phyloP scores from a whole-genome alignment of 2,113 vertebrate species.

The Bubo bubo region DNA sequence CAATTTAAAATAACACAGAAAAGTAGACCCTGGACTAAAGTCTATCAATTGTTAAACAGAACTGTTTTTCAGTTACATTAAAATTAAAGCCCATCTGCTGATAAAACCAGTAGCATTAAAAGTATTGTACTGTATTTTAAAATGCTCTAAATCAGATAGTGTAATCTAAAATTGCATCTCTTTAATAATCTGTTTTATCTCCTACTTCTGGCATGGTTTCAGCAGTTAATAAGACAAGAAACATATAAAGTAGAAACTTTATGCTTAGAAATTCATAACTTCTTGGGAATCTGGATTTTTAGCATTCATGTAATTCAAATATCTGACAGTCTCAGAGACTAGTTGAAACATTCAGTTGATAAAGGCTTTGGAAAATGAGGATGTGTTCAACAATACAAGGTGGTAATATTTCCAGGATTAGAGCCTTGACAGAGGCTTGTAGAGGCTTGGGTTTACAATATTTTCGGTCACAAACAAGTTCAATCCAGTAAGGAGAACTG shows the following conservation, averaged over 20 bases:
- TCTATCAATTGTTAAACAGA: neutral
- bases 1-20: neutral
- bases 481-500: neutral
- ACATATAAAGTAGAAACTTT: neutral
- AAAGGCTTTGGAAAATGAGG: neutral
- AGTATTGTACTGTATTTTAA: neutral
- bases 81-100: neutral
- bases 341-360: neutral
- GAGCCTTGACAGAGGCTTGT: neutral
- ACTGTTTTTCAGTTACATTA: neutral
- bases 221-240: neutral
- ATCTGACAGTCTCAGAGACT: neutral
- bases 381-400: neutral
- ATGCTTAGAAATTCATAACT: neutral
- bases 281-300: neutral
- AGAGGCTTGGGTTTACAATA: neutral
- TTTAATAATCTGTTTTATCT: neutral
- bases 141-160: neutral
- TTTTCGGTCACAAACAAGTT: neutral
- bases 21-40: neutral
- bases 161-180: conserved; percentile 36
- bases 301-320: neutral
- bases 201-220: neutral
- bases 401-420: neutral
- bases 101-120: neutral